Evolutionary conservation across 2,113 vertebrate genomes (phyloP), one percentile per base, ranked within the genome.

Genomic region (Gallinago undulata): DNA sequence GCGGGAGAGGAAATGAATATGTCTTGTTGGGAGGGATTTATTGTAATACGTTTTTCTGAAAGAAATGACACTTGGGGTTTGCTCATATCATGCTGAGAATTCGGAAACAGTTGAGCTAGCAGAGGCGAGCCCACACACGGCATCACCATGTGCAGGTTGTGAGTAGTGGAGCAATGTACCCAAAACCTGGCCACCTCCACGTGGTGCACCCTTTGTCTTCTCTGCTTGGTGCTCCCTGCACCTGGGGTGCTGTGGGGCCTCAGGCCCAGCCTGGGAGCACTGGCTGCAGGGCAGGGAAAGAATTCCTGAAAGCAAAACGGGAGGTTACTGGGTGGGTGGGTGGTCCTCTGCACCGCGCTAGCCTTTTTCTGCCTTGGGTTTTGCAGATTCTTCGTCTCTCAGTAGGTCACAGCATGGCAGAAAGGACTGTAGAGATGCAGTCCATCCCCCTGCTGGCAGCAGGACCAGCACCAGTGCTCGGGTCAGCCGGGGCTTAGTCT

Each of bases 71-170:
- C 43, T 15, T 41, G 47, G n/a, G 15, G 13, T 37, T 93, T 73
- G 33, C 60, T 94, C 37, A 17, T 51, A 19, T 48, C 14, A 3
- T 11, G 48, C 84, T 39, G 67, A 79, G 60, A 72, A 33, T 16
- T 63, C 4, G 2, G 31, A 14, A 63, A 63, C 2, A 47, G 55
- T 0, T 76, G 82, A 82, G 66, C 27, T 59, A 21, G 56, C 48
- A 43, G 47, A 76, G 35, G 60, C 0, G 1, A 31, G 57, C 27
- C 14, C 41, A 30, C 15, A 4, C 1, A 15, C 85, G 69, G 74
- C 70, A 47, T 7, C 70, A 41, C 11, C 11, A 1, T 0, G 0
- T 4, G 39, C 63, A 19, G 28, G 45, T 3, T 59, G 24, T 1
- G 6, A 84, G n/a, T 70, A 37, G 94, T 6, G 4, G 50, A 66